Evolutionary conservation across 2,888 invertebrate genomes (phyloP).

Genomic region (Aelia acuminata): DNA sequence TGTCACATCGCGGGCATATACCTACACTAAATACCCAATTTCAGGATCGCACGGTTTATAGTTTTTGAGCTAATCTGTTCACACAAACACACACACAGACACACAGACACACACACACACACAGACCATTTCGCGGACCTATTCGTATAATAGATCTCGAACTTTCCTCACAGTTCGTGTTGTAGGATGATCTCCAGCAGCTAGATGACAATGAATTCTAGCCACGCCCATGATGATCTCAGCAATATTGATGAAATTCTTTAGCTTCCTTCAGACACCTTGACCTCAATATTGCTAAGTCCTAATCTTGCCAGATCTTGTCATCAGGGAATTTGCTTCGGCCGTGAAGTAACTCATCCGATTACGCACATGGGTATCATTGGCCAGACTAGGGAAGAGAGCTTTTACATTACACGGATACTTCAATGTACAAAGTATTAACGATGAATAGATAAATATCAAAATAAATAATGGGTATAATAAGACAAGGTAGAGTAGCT

Average conservation of each 20-base stretch:
- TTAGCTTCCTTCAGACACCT: constrained; percentile 31
- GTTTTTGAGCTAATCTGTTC: too few relatives aligned
- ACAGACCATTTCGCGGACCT: too few relatives aligned
- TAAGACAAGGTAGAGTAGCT: too few relatives aligned
- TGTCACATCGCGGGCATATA: too few relatives aligned
- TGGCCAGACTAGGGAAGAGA: neutral
- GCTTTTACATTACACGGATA: too few relatives aligned
- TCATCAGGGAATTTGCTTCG: neutral
- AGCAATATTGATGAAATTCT: constrained; percentile 50
- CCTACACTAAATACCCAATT: too few relatives aligned
- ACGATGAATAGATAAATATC: too few relatives aligned
- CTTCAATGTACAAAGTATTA: too few relatives aligned
- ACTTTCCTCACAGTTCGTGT: neutral
- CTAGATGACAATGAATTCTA: constrained; percentile 25
- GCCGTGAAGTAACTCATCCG: neutral
- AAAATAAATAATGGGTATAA: too few relatives aligned
- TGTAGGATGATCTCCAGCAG: neutral
- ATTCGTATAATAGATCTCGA: neutral
- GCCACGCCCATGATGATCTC: constrained; percentile 39
- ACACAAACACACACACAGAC: too few relatives aligned
- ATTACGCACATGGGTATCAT: neutral
- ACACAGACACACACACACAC: too few relatives aligned
- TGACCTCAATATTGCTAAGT: constrained; percentile 13
- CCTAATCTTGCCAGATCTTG: neutral
- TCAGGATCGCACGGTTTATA: too few relatives aligned